These are phyloP conservation scores for Timema cristinae DNA, from an alignment of 2,888 invertebrate genomes.

Conservation along the genomic window DNA sequence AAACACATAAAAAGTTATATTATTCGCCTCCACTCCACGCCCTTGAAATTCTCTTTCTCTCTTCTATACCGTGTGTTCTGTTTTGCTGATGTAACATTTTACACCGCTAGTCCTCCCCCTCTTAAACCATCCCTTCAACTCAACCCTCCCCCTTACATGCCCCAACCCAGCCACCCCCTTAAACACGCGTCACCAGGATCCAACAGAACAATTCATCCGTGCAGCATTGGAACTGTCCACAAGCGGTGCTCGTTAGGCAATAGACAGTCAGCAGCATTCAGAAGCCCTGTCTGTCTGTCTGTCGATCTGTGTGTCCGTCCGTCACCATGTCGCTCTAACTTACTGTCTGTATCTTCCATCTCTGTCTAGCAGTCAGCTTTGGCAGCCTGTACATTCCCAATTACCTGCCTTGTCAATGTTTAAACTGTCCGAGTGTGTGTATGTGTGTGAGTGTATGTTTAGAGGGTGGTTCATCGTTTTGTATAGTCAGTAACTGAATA, in stretches of 20 bases:
- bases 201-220: conserved; percentile 26
- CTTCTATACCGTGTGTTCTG: conserved; percentile 15
- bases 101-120: conserved; percentile 11
- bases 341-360: background rate
- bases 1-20: too few species aligned
- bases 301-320: background rate
- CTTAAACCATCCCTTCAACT: background rate
- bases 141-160: background rate
- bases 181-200: conserved; percentile 9
- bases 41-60: background rate
- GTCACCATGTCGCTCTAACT: background rate
- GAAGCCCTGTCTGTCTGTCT: background rate
- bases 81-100: conserved; percentile 26
- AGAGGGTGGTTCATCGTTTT: too few species aligned
- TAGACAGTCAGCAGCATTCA: conserved; percentile 17
- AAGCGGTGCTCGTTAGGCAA: conserved; percentile 26
- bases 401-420: conserved; percentile 40
- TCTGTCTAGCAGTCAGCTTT: background rate
- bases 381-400: conserved; percentile 32
- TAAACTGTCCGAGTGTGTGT: conserved; percentile 29
- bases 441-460: too few species aligned
- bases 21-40: background rate
- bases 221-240: conserved; percentile 26
- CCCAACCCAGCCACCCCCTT: conserved; percentile 5
- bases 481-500: too few species aligned